Evolutionary conservation across 2,113 vertebrate genomes (phyloP), one percentile per base, ranked within the genome.

Genomic region (Narcine bancroftii): DNA sequence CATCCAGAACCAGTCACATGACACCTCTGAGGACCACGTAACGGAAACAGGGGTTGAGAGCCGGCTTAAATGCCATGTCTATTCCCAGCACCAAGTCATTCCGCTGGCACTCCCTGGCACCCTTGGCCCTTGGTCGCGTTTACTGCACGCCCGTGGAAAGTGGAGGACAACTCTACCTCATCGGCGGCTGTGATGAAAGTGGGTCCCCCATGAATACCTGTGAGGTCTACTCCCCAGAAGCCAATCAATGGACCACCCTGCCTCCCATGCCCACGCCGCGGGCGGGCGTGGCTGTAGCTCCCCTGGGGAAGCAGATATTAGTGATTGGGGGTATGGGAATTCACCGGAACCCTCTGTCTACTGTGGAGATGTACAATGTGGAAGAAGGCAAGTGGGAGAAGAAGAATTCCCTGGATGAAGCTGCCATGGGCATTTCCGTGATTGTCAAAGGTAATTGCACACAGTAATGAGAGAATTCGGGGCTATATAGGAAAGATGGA

Each of bases 381-480:
- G 99, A 99, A 0, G 98, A 99, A 92, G 98, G 98, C 85, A 97
- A 96, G 94, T 99, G 99, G 99, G 98, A 97, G 96, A 99, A 97
- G 96, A 97, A 97, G 94, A 98, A 96, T 71, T 94, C 96, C 0
- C 96, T 99, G 65, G 95, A 98, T 0, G 99, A 99, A 93, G 96
- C 98, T 0, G 95, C 98, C 92, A 99, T 99, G 99, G 99, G 99
- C 71, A 95, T 99, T 92, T 97, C 98, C 0, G 96, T 99, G 94
- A 97, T 95, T 0, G 96, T 97, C n/a, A 99, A 98, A 98, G 99
- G 99, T 97, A 95, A 95, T 87, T 87, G 53, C n/a, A 21, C 29
- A 15, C n/a, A 29, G 45, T 24, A 26, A 81, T 2, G 29, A 50
- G 15, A 11, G 53, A 85, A 33, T 39, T 85, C 81, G 36, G 81